Evolutionary conservation across 1,140 invertebrate genomes (phyloP), one percentile per base, ranked within the genome.

Genomic region (Lasioglossum baleicum): DNA sequence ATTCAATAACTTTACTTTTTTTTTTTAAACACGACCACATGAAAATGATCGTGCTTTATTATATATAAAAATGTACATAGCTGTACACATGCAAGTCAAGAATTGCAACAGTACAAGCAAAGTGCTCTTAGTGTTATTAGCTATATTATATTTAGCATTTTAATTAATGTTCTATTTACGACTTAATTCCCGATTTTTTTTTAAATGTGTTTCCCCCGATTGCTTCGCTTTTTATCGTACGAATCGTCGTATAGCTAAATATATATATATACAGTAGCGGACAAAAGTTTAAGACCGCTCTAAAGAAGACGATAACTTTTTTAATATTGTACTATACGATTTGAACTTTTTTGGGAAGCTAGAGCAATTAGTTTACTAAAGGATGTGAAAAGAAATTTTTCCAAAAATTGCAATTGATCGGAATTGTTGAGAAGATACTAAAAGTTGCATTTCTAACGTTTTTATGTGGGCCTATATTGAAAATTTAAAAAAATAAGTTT

Each of bases 31-130:
- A 77, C 60, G 65, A 79, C 58, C 86, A 86, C 42, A 56, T 31
- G 63, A 67, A 80, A 75, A 84, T 75, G 82, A 75, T 56, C 75
- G 74, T 68, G 74, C 81, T 82, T 88, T 84, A 89, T 90, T 89
- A 89, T 89, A 89, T 90, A 90, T 89, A 91, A 89, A 91, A 90
- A 90, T 90, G 90, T 90, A 90, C 90, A 90, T 90, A 87, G 86
- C 88, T 90, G 88, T 90, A 90, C 88, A 90, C 88, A 90, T 90
- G 88, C 88, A 89, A 91, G 86, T 90, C 77, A 67, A 89, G 86
- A 90, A 86, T 90, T 90, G 89, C 90, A 91, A 88, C 87, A 88
- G 88, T 90, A 90, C 89, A 91, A 90, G 88, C 89, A 78, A 73
- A 90, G 90, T 90, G 90, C 90, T 89, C 86, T 91, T 91, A 78